Conservation (phyloP, 2,113 vertebrate genomes). For the Calidris pygmaea region DNA sequence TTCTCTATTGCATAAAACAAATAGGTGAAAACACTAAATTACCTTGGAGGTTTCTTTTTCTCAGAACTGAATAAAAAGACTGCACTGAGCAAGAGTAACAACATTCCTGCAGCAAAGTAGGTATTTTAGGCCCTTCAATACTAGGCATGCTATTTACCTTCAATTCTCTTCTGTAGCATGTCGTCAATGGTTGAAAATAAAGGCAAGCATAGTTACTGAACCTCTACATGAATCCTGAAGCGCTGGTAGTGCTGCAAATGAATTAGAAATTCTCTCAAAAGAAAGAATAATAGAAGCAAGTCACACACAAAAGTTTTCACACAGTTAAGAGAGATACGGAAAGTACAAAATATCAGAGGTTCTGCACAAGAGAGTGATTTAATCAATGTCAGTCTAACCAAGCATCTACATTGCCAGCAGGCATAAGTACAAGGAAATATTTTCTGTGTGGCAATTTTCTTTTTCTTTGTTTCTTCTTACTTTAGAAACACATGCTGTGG, state of each 20-base stretch:
- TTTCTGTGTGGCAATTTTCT: neutral
- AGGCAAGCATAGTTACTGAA: neutral
- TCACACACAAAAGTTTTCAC: neutral
- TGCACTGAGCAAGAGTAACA: neutral
- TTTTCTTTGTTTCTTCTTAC: conserved; percentile 35
- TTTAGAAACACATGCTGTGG: neutral
- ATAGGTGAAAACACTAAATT: neutral
- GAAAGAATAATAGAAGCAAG: conserved; percentile 9
- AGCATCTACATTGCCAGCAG: neutral
- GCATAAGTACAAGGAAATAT: conserved; percentile 20
- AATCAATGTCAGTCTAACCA: conserved; percentile 3
- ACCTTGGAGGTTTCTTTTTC: neutral
- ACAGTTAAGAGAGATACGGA: neutral
- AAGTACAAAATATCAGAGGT: conserved; percentile 19
- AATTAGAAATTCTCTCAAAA: conserved; percentile 21
- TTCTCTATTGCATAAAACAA: neutral
- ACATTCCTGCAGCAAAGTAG: neutral
- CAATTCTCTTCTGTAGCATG: neutral
- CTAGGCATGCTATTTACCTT: neutral
- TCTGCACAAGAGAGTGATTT: conserved; percentile 21
- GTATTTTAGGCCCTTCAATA: neutral
- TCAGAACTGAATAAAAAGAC: neutral
- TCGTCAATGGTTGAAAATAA: neutral
- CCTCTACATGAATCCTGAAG: neutral
- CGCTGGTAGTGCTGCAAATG: neutral